A percentile compares a stretch with the other conserved stretches of the same genome.
These are phyloP conservation scores for Metellina segmentata DNA, from an alignment of 2,888 invertebrate species.

Conservation along the genomic window DNA sequence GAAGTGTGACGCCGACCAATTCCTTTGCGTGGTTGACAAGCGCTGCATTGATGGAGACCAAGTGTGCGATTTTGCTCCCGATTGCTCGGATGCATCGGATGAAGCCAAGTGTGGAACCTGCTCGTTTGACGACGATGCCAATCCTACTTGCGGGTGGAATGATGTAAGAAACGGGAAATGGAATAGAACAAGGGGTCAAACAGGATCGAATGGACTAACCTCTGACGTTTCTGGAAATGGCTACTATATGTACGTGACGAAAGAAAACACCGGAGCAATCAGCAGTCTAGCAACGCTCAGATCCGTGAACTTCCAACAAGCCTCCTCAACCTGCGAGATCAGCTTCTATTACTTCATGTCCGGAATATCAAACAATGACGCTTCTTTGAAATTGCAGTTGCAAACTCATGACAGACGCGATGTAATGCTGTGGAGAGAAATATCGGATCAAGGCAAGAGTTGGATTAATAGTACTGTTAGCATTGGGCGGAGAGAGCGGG, in stretches of 20 bases:
- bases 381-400: constrained; percentile 57
- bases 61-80: constrained; percentile 76
- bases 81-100: constrained; percentile 75
- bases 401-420: constrained; percentile 30
- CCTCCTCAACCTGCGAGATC: constrained; percentile 64
- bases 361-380: constrained; percentile 57
- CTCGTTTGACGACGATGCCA: constrained; percentile 65
- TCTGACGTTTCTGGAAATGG: constrained; percentile 52
- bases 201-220: constrained; percentile 50
- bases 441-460: constrained; percentile 42
- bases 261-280: constrained; percentile 52
- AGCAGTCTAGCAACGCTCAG: constrained; percentile 57
- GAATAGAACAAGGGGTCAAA: constrained; percentile 60
- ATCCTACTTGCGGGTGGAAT: constrained; percentile 76
- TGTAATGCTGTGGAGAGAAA: constrained; percentile 56
- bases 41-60: constrained; percentile 56
- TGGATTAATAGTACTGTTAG: constrained; percentile 70
- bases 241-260: constrained; percentile 72
- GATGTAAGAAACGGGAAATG: constrained; percentile 63
- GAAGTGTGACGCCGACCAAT: constrained; percentile 48
- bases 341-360: constrained; percentile 76
- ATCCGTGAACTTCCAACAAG: constrained; percentile 61
- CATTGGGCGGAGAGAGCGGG: constrained; percentile 56
- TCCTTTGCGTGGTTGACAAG: constrained; percentile 50
- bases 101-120: constrained; percentile 76